These are phyloP conservation scores for Apamea sordens DNA, from an alignment of 2,888 invertebrate genomes.

Conservation along the genomic window DNA sequence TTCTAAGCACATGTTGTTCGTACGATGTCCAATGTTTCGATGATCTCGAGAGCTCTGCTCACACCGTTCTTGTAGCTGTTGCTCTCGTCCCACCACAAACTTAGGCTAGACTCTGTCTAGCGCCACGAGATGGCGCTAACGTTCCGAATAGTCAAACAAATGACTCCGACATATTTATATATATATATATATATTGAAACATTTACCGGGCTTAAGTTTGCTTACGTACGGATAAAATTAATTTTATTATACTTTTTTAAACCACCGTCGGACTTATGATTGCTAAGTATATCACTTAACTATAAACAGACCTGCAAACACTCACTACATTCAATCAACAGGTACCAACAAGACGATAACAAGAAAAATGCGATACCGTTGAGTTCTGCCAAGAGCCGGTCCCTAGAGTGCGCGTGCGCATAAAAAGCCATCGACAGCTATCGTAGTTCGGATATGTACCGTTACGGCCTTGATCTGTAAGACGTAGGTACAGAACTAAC, in stretches of 20 bases:
- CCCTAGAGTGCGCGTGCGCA: slow-evolving; percentile 52
- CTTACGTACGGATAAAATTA: not conserved
- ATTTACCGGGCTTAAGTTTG: not conserved
- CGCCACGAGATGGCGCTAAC: too few relatives aligned
- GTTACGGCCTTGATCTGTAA: slow-evolving; percentile 66
- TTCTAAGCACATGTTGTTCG: too few relatives aligned
- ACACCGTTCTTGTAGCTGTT: too few relatives aligned
- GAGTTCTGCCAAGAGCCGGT: slow-evolving; percentile 54
- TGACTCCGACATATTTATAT: too few relatives aligned
- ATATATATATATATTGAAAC: not conserved
- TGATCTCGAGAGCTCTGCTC: too few relatives aligned
- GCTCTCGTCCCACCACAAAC: too few relatives aligned
- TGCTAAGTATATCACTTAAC: too few relatives aligned
- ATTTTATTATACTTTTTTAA: not conserved
- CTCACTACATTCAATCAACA: slow-evolving; percentile 8
- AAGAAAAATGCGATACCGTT: slow-evolving; percentile 63
- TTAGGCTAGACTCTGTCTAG: too few relatives aligned
- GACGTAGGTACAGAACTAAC: slow-evolving; percentile 9
- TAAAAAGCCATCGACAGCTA: slow-evolving; percentile 67
- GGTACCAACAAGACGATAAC: slow-evolving; percentile 16
- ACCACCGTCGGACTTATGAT: not conserved
- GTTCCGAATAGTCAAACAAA: too few relatives aligned
- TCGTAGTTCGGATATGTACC: slow-evolving; percentile 56
- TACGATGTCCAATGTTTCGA: too few relatives aligned
- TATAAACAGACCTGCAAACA: not conserved